Conservation (phyloP, 2,113 vertebrate genomes). For the Epinephelus moara region DNA sequence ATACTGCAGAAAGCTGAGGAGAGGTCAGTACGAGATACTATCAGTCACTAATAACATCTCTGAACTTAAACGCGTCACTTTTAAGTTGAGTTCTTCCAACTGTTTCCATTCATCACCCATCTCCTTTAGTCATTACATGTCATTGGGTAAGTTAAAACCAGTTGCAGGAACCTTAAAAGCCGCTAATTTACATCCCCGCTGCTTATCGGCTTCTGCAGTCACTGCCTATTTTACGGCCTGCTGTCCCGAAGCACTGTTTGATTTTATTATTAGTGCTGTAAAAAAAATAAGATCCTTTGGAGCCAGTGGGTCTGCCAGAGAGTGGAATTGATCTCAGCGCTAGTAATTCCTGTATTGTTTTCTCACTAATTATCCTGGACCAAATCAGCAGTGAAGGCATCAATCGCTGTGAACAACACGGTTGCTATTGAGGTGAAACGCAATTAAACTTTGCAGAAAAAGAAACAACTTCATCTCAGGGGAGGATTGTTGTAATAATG, state of each 20-base stretch:
- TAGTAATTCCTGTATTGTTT: conserved; percentile 43
- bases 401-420: conserved; percentile 40
- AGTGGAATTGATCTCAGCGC: conserved; percentile 58
- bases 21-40: background rate
- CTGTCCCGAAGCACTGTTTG: conserved; percentile 27
- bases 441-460: conserved; percentile 43
- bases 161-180: conserved; percentile 19
- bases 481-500: conserved; percentile 32
- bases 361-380: conserved; percentile 59
- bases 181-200: conserved; percentile 13
- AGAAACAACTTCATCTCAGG: conserved; percentile 22
- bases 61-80: conserved; percentile 12
- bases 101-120: conserved; percentile 14
- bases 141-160: conserved; percentile 26
- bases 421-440: conserved; percentile 40
- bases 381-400: conserved; percentile 58
- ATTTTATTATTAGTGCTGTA: conserved; percentile 28
- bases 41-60: background rate
- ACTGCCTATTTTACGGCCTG: conserved; percentile 31
- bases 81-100: background rate
- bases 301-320: conserved; percentile 24
- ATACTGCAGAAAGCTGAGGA: background rate
- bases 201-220: conserved; percentile 29
- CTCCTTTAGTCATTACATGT: background rate
- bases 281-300: conserved; percentile 26